A percentile compares a stretch with the other conserved stretches of the same genome.
phyloP scores from a whole-genome alignment of 2,113 vertebrate species.

The Gallinago undulata region DNA sequence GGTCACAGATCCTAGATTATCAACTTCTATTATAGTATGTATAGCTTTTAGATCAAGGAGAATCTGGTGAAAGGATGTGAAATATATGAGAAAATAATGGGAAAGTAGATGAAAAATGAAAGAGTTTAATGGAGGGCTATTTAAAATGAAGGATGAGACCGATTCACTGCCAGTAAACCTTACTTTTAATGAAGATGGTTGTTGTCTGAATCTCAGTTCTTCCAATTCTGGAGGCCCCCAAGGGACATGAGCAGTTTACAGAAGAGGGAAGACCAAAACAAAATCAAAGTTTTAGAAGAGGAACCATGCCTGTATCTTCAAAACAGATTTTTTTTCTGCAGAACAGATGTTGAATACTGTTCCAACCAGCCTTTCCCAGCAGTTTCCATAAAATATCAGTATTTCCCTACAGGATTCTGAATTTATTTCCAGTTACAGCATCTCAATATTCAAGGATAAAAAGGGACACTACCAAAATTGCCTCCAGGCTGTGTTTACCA shows the following conservation, averaged over 20 bases:
- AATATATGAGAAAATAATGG: background rate
- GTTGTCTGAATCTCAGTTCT: background rate
- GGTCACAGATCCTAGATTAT: background rate
- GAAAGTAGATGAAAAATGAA: background rate
- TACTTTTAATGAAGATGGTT: background rate
- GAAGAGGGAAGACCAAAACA: background rate
- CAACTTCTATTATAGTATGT: rapidly evolving
- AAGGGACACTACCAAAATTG: background rate
- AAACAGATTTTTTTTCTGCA: background rate
- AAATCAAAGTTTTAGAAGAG: background rate
- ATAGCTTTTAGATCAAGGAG: background rate
- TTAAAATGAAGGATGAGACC: background rate
- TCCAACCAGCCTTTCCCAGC: background rate
- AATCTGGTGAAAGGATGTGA: background rate
- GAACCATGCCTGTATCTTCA: background rate
- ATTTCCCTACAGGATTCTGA: background rate
- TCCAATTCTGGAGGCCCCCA: background rate
- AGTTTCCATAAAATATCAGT: background rate
- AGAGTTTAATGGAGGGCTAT: background rate
- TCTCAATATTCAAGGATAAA: background rate
- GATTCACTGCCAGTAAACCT: background rate
- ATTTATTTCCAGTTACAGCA: background rate
- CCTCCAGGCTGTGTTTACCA: background rate
- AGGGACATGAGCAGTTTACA: background rate
- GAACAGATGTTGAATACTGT: background rate